Evolutionary conservation across 2,797 vertebrate species (phyloP), one percentile per base, ranked within the genome.

Genomic region (Alcedo quadribrachys): DNA sequence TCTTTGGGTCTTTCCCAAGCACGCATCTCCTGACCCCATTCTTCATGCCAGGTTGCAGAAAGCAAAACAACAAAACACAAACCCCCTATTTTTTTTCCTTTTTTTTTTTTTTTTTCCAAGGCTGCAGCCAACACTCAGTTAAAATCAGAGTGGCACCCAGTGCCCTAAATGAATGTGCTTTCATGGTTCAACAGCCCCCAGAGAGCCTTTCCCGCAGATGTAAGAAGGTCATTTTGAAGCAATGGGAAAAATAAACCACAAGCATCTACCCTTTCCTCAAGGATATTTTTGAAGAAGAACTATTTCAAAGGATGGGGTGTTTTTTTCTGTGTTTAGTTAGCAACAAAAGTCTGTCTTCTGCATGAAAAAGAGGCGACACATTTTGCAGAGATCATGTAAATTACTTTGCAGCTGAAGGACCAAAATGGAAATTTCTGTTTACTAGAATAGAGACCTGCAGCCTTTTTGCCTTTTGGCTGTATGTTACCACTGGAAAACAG

Each of bases 1-100:
- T 92, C 88, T 86, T 32, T 96, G 90, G 93, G 93, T 94, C 94
- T 92, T 95, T 96, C 93, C 92, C 91, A 92, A 76, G 89, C 85
- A 93, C 19, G 12, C 80, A 94, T 86, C 90, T 96, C 62, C 92
- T 93, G 91, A 96, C 89, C 94, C 77, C 71, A 76, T 95, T 94
- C 89, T 89, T 92, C 54, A 51, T 85, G 68, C 82, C 89, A 97
- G 91, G 84, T 86, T 94, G 90, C 88, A 94, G 85, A 95, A 90
- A 92, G 65, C 87, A 90, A 89, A 95, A 79, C 81, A 95, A 93
- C 82, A 87, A 91, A 91, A 95, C 80, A 90, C 78, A 95, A 89
- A 63, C 68, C 78, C 63, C 22, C 40, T 92, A 86, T 85, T 95
- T 92, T 95, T 89, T 95, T n/a, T n/a, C n/a, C n/a, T n/a, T n/a